phyloP scores from a whole-genome alignment of 1,140 invertebrate species.

The Polypedilum pembai region DNA sequence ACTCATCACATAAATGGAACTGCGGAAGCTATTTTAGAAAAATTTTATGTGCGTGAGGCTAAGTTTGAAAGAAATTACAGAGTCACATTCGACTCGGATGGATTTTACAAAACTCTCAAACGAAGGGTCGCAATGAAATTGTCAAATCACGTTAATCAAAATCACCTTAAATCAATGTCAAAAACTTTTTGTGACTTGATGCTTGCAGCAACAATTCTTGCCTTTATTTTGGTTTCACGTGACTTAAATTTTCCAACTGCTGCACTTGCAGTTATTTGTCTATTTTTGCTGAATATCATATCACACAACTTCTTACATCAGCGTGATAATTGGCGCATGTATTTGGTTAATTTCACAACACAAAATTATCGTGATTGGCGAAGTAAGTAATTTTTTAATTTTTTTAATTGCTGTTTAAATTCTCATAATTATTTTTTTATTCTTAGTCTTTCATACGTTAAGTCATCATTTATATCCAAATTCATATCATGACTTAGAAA shows the following conservation, averaged over 20 bases:
- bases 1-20: slow-evolving; percentile 48
- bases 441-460: slow-evolving; percentile 57
- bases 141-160: background rate
- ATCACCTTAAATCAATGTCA: background rate
- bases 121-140: slow-evolving; percentile 40
- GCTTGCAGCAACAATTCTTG: background rate
- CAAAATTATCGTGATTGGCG: slow-evolving; percentile 63
- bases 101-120: slow-evolving; percentile 61
- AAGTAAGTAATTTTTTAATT: background rate
- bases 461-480: slow-evolving; percentile 78
- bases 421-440: background rate
- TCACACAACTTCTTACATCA: slow-evolving; percentile 79
- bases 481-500: slow-evolving; percentile 67
- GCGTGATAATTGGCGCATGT: slow-evolving; percentile 73
- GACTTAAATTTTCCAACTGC: slow-evolving; percentile 31
- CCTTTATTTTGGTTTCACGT: slow-evolving; percentile 1
- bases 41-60: slow-evolving; percentile 53
- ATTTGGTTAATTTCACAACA: slow-evolving; percentile 63
- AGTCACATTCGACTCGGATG: slow-evolving; percentile 55
- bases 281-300: slow-evolving; percentile 51
- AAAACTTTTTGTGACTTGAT: background rate
- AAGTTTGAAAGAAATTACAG: slow-evolving; percentile 49
- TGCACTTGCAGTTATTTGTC: slow-evolving; percentile 47
- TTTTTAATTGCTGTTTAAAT: background rate
- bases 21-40: slow-evolving; percentile 49